Conservation (phyloP, 2,113 vertebrate species). For the Himantopus leucocephalus region DNA sequence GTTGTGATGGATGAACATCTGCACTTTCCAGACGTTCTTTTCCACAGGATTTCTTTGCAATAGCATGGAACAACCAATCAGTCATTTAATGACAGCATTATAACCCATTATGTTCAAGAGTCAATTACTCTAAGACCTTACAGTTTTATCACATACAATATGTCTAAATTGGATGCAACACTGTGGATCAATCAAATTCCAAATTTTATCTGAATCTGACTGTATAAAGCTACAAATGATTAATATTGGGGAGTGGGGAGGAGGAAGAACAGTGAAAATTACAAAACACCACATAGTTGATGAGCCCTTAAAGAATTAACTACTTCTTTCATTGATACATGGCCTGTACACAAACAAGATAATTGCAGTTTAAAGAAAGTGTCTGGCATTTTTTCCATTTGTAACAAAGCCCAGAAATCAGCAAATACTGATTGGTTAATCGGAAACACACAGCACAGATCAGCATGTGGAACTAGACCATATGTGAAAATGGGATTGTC, state of each 20-base stretch:
- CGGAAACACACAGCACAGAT: background rate
- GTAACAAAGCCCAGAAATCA: slow-evolving; percentile 56
- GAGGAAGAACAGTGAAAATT: slow-evolving; percentile 22
- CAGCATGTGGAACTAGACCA: slow-evolving; percentile 38
- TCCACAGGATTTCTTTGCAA: slow-evolving; percentile 55
- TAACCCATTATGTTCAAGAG: slow-evolving; percentile 66
- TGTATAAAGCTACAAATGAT: background rate
- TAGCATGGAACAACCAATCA: slow-evolving; percentile 56
- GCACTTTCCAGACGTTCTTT: slow-evolving; percentile 56
- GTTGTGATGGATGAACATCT: slow-evolving; percentile 60
- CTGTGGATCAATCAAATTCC: slow-evolving; percentile 58
- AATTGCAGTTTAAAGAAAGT: slow-evolving; percentile 50
- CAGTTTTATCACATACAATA: slow-evolving; percentile 64
- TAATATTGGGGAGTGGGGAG: background rate
- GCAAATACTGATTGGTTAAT: slow-evolving; percentile 41
- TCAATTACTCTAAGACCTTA: slow-evolving; percentile 63
- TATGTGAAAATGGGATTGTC: slow-evolving; percentile 38
- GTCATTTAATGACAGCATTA: slow-evolving; percentile 65
- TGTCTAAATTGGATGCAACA: slow-evolving; percentile 52
- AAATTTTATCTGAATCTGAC: slow-evolving; percentile 38
- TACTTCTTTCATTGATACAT: slow-evolving; percentile 11
- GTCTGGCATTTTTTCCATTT: slow-evolving; percentile 31
- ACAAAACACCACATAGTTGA: background rate
- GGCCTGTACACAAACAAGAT: slow-evolving; percentile 30
- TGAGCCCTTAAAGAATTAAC: slow-evolving; percentile 41